Conservation (phyloP, 2,113 vertebrate genomes). For the Lethenteron camtschaticum region DNA sequence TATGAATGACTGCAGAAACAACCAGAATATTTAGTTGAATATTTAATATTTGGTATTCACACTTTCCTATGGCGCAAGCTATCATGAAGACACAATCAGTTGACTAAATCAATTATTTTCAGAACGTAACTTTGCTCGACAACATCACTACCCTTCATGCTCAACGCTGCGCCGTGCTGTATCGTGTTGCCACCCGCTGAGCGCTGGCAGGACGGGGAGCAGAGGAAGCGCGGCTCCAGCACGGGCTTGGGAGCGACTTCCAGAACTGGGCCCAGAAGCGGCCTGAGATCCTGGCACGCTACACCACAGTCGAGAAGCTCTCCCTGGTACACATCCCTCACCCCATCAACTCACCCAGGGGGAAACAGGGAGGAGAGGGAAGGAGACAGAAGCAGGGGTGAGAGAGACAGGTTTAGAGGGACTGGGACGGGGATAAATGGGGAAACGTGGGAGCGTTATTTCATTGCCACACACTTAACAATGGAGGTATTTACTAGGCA, state of each 20-base stretch:
- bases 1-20: too few species aligned
- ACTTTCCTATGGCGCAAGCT: background rate
- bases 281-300: constrained; percentile 68
- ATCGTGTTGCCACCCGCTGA: constrained; percentile 23
- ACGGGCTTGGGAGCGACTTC: constrained; percentile 46
- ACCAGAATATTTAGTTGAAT: too few species aligned
- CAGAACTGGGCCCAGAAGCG: constrained; percentile 69
- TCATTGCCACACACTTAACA: too few species aligned
- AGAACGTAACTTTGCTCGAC: background rate
- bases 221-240: constrained; percentile 37
- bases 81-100: background rate
- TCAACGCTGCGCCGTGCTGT: background rate
- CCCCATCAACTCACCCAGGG: too few species aligned
- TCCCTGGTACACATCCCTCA: constrained; percentile 49
- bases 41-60: background rate
- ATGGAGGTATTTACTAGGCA: too few species aligned
- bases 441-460: too few species aligned
- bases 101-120: background rate
- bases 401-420: too few species aligned
- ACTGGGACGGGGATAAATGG: too few species aligned
- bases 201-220: constrained; percentile 34
- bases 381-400: too few species aligned
- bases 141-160: background rate
- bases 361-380: too few species aligned
- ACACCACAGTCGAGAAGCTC: constrained; percentile 85